Evolutionary conservation across 2,888 invertebrate genomes (phyloP), one percentile per base, ranked within the genome.

Genomic region (Watsonalla cultraria): DNA sequence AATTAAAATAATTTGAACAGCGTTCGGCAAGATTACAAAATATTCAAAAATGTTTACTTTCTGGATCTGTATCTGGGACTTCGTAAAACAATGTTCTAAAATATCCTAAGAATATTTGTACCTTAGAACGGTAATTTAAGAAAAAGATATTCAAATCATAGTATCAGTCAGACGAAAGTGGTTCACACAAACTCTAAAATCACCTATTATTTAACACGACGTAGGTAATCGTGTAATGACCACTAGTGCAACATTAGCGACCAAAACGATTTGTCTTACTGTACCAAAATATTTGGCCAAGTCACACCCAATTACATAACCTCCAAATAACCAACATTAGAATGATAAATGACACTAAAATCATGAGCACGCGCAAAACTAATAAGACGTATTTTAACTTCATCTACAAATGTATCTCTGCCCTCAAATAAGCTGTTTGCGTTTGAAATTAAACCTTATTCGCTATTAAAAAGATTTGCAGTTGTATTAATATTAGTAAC

Each of bases 291-390:
- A 64, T 70, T 68, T 62, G 58, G 59, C 59, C 59, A 61, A 62
- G 56, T 57, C 65, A 62, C 49, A 35, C 15, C 59, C 64, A 67
- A 61, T 67, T 67, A 67, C 61, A 64, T 68, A 68, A 67, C 58
- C 9, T n/a, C 55, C 56, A 62, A 65, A 69, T 67, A 61, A 54
- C 59, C 52, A 52, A 35, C 58, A 62, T 69, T 63, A 65, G 5
- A 55, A 60, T 67, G 68, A 68, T 69, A 48, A 57, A 68, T 69
- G 66, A 67, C 52, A 34, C 52, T 49, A 51, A 60, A 61, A 60
- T 55, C 51, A 52, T 45, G 56, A 49, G 59, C 68, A 67, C 68
- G 66, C 64, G 60, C 64, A 59, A 55, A 53, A 34, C 55, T 63
- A 60, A 64, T 63, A 63, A 54, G 51, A 60, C 62, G 57, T 61